phyloP scores from a whole-genome alignment of 2,797 vertebrate genomes.

The Meda fulgida region DNA sequence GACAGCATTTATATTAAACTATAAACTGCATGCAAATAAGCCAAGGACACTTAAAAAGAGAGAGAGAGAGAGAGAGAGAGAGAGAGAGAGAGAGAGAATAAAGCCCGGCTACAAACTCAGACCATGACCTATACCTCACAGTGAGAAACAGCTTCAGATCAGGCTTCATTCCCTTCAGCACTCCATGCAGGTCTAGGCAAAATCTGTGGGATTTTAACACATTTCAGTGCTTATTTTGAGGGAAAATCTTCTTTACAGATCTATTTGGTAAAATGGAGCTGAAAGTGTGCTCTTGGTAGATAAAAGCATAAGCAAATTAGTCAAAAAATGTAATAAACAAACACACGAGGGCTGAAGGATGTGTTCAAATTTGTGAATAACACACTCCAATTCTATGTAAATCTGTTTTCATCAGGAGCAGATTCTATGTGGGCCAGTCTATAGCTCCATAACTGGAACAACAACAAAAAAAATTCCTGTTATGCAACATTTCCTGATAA shows the following conservation, averaged over 20 bases:
- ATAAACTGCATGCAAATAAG: conserved; percentile 28
- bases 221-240: neutral
- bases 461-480: neutral
- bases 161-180: conserved; percentile 1
- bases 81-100: neutral
- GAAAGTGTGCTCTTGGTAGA: neutral
- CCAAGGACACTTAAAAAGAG: neutral
- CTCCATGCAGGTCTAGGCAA: neutral
- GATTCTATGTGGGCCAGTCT: neutral
- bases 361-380: neutral
- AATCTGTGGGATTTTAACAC: conserved; percentile 2
- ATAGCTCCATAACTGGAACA: neutral
- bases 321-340: neutral
- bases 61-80: neutral
- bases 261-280: neutral
- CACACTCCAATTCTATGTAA: neutral
- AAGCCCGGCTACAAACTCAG: neutral
- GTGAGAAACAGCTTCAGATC: neutral
- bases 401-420: neutral
- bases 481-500: neutral
- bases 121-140: neutral
- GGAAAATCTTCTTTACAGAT: neutral
- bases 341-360: neutral
- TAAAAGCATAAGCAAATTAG: neutral
- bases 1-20: conserved; percentile 41